Base-by-base conservation (phyloP, 2,113 vertebrate species). In the Gallinago jamesoni region DNA sequence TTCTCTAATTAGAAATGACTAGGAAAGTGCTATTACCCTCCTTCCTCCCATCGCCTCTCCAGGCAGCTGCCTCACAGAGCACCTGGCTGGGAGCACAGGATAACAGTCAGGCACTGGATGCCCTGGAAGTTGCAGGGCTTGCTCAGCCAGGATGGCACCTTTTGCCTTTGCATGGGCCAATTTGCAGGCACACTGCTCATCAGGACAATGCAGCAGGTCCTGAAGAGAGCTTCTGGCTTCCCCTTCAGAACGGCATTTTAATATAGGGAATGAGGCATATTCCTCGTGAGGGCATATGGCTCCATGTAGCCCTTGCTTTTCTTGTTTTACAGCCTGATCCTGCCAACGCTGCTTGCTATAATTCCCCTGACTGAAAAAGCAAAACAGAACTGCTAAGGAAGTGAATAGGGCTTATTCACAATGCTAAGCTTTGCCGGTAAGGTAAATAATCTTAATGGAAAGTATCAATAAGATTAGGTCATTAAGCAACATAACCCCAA, bases 21-120 rank as follows among this genome's bases (percentile, higher is more conserved):
- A 35, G 27, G 43, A 10, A 69, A 94, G 67, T 8, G 37, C n/a
- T 28, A 2, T 3, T 17, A 22, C 31, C 15, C 55, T 48, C 23
- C 67, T 64, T 56, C 33, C 33, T 50, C 45, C 55, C 52, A 18
- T 2, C 5, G 5, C 47, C 45, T 86, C 28, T 48, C 43, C 39
- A 11, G 1, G 13, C 37, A 55, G 70, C 20, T 8, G 5, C 41
- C 39, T 39, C 48, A 6, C 39, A 35, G 56, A 11, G 4, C 10
- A 11, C 25, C n/a, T 12, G 60, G 11, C 31, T 52, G n/a, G 64
- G 77, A 27, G 62, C 47, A 5, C 19, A 17, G 0, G 17, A 3
- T 0, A 18, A 31, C 11, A 6, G 12, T 4, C 76, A 47, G 0
- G 1, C 39, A 16, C 6, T 5, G 20, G 23, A 13, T 16, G 24